These are phyloP conservation scores for Tenthredo notha DNA, from an alignment of 2,888 invertebrate species.

Conservation along the genomic window DNA sequence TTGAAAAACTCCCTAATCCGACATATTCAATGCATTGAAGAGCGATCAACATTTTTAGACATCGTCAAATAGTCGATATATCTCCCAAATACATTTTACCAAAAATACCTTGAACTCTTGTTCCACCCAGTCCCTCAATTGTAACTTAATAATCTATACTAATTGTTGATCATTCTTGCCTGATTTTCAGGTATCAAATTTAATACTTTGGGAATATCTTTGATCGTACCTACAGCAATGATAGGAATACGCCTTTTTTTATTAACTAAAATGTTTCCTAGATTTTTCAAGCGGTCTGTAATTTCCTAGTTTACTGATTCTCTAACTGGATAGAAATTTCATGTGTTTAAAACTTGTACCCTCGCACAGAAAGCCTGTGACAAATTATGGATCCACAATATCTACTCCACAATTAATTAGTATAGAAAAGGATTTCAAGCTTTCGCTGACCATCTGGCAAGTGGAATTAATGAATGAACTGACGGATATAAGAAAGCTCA, in stretches of 20 bases:
- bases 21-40: background rate
- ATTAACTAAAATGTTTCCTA: background rate
- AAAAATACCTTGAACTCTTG: background rate
- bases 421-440: background rate
- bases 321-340: conserved; percentile 3
- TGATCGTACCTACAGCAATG: background rate
- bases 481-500: background rate
- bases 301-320: background rate
- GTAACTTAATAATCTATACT: background rate
- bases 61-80: background rate
- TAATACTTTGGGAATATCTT: background rate
- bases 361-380: background rate
- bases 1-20: background rate
- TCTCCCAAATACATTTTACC: background rate
- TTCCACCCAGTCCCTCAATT: background rate
- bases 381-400: background rate
- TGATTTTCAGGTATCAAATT: background rate
- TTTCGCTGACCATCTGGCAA: background rate
- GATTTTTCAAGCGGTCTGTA: background rate
- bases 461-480: background rate
- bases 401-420: background rate
- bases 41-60: background rate
- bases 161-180: background rate
- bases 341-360: background rate
- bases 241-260: background rate